A percentile compares a stretch with the other conserved stretches of the same genome.
phyloP scores from a whole-genome alignment of 2,888 invertebrate species.

The Pharmacophagus antenor region DNA sequence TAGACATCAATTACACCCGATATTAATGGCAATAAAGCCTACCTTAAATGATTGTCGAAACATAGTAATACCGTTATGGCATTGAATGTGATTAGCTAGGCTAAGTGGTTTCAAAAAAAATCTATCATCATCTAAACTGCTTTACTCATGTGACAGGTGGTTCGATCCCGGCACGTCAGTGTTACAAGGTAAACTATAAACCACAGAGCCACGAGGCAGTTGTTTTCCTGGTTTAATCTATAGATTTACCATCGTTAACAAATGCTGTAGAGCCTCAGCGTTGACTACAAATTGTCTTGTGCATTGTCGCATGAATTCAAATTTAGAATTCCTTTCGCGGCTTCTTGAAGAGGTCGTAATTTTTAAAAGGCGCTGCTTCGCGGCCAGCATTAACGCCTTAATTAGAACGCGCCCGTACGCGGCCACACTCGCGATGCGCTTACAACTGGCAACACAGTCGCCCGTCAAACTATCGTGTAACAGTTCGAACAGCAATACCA shows the following conservation, averaged over 20 bases:
- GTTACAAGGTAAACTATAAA: too few species aligned
- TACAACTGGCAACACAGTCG: conserved; percentile 33
- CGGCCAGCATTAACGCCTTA: conserved; percentile 52
- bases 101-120: too few species aligned
- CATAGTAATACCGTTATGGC: too few species aligned
- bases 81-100: too few species aligned
- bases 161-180: too few species aligned
- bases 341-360: conserved; percentile 36
- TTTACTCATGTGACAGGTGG: too few species aligned
- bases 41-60: too few species aligned
- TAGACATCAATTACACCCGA: too few species aligned
- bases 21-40: too few species aligned
- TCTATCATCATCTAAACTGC: too few species aligned
- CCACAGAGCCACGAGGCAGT: too few species aligned
- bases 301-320: conserved; percentile 21
- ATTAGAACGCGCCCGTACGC: conserved; percentile 60
- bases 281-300: neutral
- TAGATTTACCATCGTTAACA: neutral
- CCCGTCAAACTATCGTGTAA: conserved; percentile 25
- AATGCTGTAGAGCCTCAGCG: neutral
- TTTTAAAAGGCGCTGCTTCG: conserved; percentile 37
- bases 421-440: conserved; percentile 38
- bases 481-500: conserved; percentile 8
- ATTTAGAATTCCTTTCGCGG: conserved; percentile 38
- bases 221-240: too few species aligned